Conservation (phyloP, 2,888 invertebrate species). For the Drosophila kanekoi region DNA sequence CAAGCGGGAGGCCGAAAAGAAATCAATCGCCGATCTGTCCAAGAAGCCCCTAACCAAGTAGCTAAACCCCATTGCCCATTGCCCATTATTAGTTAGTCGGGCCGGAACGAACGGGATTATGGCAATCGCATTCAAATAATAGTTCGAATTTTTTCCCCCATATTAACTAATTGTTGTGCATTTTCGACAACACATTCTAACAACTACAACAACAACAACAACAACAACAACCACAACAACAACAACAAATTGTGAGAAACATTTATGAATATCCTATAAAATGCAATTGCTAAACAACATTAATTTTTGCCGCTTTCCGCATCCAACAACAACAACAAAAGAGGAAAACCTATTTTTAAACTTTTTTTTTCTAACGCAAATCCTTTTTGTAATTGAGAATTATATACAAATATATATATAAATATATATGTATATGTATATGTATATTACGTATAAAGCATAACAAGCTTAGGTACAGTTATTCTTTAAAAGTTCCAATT, state of each 20-base stretch:
- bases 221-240: background rate
- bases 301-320: slow-evolving; percentile 1
- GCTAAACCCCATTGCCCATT: slow-evolving; percentile 2
- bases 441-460: slow-evolving; percentile 1
- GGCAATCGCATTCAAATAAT: slow-evolving; percentile 47
- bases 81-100: no score
- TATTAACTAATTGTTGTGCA: slow-evolving; percentile 1
- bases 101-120: slow-evolving; percentile 8
- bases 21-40: slow-evolving; percentile 87
- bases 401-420: slow-evolving; percentile 38
- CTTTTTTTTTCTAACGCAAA: slow-evolving; percentile 28
- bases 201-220: background rate
- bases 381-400: slow-evolving; percentile 67
- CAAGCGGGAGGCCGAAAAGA: slow-evolving; percentile 93
- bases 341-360: background rate
- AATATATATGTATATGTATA: slow-evolving; percentile 24
- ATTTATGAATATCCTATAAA: background rate
- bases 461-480: no score
- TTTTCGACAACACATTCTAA: background rate
- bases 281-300: slow-evolving; percentile 9
- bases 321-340: background rate
- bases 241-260: background rate
- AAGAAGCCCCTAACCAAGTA: slow-evolving; percentile 68
- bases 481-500: background rate
- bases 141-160: slow-evolving; percentile 21